Base-by-base conservation (phyloP, 2,888 invertebrate species). In the Stenoptilia bipunctidactyla region DNA sequence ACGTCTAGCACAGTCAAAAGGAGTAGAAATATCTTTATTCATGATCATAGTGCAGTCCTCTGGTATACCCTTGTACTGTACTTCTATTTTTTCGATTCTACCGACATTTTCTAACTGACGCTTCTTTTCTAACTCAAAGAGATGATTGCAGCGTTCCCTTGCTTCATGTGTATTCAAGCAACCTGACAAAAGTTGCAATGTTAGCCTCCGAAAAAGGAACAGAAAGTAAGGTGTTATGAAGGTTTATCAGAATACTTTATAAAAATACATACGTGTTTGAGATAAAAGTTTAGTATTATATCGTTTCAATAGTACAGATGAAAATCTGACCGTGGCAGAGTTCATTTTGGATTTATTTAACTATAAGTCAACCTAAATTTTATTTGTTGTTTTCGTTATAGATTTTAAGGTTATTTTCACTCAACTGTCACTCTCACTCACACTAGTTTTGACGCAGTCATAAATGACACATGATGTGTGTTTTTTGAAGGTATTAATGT, bases 21-120 rank as follows among this genome's bases (percentile, higher is more conserved):
- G 98, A 1, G 98, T 97, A 0, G 98, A 98, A 6, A 98, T 72
- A 49, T 89, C 84, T 64, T 92, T 94, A 66, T 98, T 98, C 97
- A 98, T 97, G 14, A 92, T 66, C 41, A 98, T 69, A 1, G 89
- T 89, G 15, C 88, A 86, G 53, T 91, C 89, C 56, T 92, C 89
- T 0, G 92, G 91, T 0, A 88, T 61, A 0, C 94, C 94, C 50
- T 88, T 85, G 62, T 92, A 94, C 43, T 88, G 86, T 0, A 98
- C 92, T 71, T 93, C 89, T 40, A 98, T 95, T 82, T 98, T 98
- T 60, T 97, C 95, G 43, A 98, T 85, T 58, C 97, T 86, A 0
- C 95, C 94, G 8, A 97, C 85, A 10, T 86, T 76, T 25, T 89
- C 87, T 35, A 72, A 63, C 64, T 97, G 96, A 0, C 91, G 85